These are phyloP conservation scores for Dunckerocampus dactyliophorus DNA, from an alignment of 2,113 vertebrate genomes.

Conservation along the genomic window DNA sequence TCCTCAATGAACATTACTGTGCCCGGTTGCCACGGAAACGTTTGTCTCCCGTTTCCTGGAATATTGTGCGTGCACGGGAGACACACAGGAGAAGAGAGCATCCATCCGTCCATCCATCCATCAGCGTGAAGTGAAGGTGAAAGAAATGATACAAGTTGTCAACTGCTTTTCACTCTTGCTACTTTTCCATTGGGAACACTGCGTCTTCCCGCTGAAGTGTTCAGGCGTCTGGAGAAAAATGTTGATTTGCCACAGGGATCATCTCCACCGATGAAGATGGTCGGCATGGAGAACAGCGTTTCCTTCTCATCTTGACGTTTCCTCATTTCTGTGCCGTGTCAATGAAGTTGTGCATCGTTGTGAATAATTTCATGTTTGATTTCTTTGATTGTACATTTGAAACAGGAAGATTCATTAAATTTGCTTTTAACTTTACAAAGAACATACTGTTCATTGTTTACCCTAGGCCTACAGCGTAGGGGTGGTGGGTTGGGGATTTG, in stretches of 20 bases:
- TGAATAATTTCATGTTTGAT: constrained; percentile 74
- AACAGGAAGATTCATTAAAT: constrained; percentile 61
- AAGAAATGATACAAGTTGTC: background rate
- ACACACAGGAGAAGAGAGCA: no score
- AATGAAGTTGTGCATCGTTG: constrained; percentile 82
- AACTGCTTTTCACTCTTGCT: background rate
- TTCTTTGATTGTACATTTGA: constrained; percentile 85
- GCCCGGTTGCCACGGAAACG: no score
- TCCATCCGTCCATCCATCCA: background rate
- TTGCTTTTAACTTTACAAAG: constrained; percentile 70
- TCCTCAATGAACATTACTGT: no score
- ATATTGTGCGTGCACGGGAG: no score
- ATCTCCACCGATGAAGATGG: no score
- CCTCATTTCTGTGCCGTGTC: constrained; percentile 84
- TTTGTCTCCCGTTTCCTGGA: no score
- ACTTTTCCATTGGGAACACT: background rate
- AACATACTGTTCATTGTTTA: background rate
- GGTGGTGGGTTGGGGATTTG: background rate
- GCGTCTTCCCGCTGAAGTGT: background rate
- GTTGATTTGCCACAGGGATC: no score
- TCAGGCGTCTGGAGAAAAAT: no score
- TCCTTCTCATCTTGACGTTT: constrained; percentile 79
- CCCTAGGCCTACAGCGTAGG: background rate
- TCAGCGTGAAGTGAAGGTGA: background rate
- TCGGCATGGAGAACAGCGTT: constrained; percentile 56